These are phyloP conservation scores for Drosophila dives DNA, from an alignment of 2,888 invertebrate species.

Conservation along the genomic window DNA sequence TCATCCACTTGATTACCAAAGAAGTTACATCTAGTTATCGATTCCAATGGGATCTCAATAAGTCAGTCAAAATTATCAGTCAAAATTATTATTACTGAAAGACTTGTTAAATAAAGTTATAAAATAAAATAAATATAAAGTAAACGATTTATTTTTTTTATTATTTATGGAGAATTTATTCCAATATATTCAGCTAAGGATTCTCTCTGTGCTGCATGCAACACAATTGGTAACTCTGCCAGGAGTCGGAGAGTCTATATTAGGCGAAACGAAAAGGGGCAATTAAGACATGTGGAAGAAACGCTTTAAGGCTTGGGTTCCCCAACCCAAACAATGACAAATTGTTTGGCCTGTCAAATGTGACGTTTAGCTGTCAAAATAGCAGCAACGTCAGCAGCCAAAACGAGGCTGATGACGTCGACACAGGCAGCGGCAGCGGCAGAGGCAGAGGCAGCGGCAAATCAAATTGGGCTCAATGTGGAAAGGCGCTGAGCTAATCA, in stretches of 20 bases:
- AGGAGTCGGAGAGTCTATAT: background rate
- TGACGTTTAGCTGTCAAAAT: conserved; percentile 83
- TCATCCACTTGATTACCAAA: background rate
- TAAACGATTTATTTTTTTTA: background rate
- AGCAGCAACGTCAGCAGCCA: conserved; percentile 59
- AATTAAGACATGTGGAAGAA: conserved; percentile 61
- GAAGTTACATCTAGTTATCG: background rate
- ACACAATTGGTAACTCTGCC: too few species aligned
- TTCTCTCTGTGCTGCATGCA: background rate
- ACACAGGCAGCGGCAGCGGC: background rate
- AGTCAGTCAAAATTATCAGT: background rate
- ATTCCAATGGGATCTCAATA: background rate
- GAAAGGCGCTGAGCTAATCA: conserved; percentile 34
- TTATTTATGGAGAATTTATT: too few species aligned
- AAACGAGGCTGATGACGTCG: conserved; percentile 29
- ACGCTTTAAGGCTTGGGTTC: conserved; percentile 26
- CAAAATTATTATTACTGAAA: background rate
- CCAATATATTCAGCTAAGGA: background rate
- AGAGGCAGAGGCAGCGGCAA: background rate
- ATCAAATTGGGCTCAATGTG: conserved; percentile 29
- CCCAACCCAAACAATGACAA: conserved; percentile 69
- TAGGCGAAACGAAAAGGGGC: conserved; percentile 17
- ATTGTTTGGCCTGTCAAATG: conserved; percentile 78
- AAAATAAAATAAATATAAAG: background rate
- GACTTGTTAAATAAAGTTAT: background rate